Conservation (phyloP, 92 coral and sea anemone species). For the Ricordea florida region DNA sequence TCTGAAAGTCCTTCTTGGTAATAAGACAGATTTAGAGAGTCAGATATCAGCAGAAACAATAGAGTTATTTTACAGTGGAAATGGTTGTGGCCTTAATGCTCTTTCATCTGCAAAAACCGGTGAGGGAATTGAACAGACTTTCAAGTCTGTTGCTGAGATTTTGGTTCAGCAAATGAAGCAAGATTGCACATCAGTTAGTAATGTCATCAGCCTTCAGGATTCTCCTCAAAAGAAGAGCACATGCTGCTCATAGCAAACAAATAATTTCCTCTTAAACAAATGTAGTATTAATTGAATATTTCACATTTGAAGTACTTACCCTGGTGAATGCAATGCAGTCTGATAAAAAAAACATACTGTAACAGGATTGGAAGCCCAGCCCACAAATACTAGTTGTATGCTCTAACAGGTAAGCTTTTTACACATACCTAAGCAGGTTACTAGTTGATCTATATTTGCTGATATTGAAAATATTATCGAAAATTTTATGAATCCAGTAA, state of each 20-base stretch:
- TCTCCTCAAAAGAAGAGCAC: conserved; percentile 70
- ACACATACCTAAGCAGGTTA: too few relatives aligned
- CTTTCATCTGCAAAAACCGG: conserved; percentile 93
- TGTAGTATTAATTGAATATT: too few relatives aligned
- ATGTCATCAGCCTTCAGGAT: conserved; percentile 12
- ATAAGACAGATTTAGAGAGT: conserved; percentile 80
- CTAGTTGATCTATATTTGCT: too few relatives aligned
- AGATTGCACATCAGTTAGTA: background rate
- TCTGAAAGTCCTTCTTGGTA: conserved; percentile 79
- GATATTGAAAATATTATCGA: too few relatives aligned
- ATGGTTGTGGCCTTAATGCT: conserved; percentile 64
- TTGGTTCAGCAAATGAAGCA: conserved; percentile 11
- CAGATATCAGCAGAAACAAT: conserved; percentile 66
- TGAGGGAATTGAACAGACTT: conserved; percentile 74
- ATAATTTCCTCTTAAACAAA: too few relatives aligned
- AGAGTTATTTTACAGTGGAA: conserved; percentile 65
- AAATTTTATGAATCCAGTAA: too few relatives aligned
- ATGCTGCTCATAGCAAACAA: conserved; percentile 54
- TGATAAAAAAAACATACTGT: too few relatives aligned
- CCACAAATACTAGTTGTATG: too few relatives aligned
- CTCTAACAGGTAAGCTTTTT: too few relatives aligned
- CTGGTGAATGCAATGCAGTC: too few relatives aligned
- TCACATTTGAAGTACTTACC: too few relatives aligned
- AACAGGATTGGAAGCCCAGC: too few relatives aligned
- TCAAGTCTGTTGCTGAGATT: conserved; percentile 50